These are phyloP conservation scores for Zhuqinia jingwanae DNA, from an alignment of 2,888 invertebrate species.

Conservation along the genomic window DNA sequence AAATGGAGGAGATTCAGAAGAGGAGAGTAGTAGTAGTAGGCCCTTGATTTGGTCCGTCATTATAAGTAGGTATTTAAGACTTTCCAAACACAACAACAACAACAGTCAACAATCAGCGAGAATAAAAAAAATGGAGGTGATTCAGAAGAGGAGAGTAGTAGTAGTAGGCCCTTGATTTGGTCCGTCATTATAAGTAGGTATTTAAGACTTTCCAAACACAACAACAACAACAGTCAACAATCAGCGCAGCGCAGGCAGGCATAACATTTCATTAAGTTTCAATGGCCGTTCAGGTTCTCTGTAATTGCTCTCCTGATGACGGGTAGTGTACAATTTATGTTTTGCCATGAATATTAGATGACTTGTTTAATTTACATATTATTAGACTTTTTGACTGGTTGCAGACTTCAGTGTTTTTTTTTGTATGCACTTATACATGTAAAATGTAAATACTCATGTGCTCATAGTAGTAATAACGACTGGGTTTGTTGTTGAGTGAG, in stretches of 20 bases:
- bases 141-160: conserved; percentile 12
- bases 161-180: conserved; percentile 18
- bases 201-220: not conserved
- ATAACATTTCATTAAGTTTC: conserved; percentile 22
- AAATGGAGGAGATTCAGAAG: not conserved
- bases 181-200: not conserved
- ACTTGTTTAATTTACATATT: conserved; percentile 39
- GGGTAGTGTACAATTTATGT: conserved; percentile 37
- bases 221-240: not conserved
- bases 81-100: not conserved
- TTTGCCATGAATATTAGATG: conserved; percentile 16
- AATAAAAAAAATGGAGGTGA: conserved; percentile 7
- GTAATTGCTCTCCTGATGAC: conserved; percentile 37
- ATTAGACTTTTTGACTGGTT: conserved; percentile 4
- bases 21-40: conserved; percentile 13
- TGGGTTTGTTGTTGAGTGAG: not conserved
- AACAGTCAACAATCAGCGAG: too few relatives aligned
- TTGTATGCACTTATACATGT: not conserved
- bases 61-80: not conserved
- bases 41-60: conserved; percentile 12
- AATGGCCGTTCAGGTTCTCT: conserved; percentile 30
- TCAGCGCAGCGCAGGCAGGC: not conserved
- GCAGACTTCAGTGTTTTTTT: not conserved
- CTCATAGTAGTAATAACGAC: not conserved
- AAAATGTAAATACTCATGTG: not conserved